Conservation (phyloP, 1,140 invertebrate genomes). For the Neodiprion pinetum region DNA sequence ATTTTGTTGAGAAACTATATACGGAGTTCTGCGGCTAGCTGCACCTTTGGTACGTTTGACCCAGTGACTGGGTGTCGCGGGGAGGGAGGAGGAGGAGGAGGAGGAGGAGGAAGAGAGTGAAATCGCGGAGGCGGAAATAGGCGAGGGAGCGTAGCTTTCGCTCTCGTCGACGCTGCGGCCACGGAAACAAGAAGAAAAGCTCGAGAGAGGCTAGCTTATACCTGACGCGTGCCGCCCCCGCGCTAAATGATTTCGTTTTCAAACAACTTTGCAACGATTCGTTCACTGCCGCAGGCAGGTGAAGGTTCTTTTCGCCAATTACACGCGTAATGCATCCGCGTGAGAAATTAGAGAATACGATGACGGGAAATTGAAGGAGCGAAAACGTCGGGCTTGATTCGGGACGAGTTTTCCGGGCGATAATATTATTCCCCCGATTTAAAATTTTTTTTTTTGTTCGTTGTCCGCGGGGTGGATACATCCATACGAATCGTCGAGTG, state of each 20-base stretch:
- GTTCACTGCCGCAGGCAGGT: too few relatives aligned
- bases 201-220: constrained; percentile 13
- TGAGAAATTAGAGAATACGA: too few relatives aligned
- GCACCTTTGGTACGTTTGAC: constrained; percentile 17
- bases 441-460: too few relatives aligned
- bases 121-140: constrained; percentile 13
- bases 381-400: too few relatives aligned
- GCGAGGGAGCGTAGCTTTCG: constrained; percentile 16
- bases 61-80: constrained; percentile 17
- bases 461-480: too few relatives aligned
- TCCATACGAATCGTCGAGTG: too few relatives aligned
- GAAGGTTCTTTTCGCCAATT: too few relatives aligned
- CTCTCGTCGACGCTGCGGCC: constrained; percentile 18
- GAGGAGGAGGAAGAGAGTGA: constrained; percentile 10
- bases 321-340: too few relatives aligned
- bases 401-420: too few relatives aligned
- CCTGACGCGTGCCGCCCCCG: neutral
- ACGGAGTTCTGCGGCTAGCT: constrained; percentile 1
- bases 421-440: too few relatives aligned
- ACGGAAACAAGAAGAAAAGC: constrained; percentile 21
- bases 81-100: constrained; percentile 1
- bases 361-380: too few relatives aligned
- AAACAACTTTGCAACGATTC: too few relatives aligned
- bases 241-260: constrained; percentile 16
- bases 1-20: neutral